Conservation (phyloP, 1,140 invertebrate genomes). For the Vanessa atalanta region DNA sequence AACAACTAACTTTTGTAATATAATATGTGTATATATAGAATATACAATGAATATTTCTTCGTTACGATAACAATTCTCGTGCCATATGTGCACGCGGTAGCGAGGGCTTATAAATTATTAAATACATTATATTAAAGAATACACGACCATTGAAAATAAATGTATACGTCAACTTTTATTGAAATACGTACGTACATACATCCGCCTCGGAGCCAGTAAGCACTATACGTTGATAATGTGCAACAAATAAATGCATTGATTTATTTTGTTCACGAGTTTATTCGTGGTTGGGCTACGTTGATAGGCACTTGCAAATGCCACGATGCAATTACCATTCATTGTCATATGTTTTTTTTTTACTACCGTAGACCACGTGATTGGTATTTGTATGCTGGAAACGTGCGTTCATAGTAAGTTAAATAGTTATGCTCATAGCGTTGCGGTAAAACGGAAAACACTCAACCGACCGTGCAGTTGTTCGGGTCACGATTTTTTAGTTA, state of each 20-base stretch:
- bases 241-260: neutral
- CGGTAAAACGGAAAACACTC: conserved; percentile 32
- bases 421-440: conserved; percentile 21
- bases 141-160: too few relatives aligned
- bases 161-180: too few relatives aligned
- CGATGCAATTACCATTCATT: conserved; percentile 16
- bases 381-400: conserved; percentile 38
- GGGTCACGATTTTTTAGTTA: conserved; percentile 30
- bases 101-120: too few relatives aligned
- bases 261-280: conserved; percentile 4
- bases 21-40: too few relatives aligned
- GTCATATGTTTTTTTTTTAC: conserved; percentile 23
- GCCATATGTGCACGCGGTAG: too few relatives aligned
- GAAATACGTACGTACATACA: neutral
- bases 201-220: neutral
- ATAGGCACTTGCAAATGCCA: conserved; percentile 16
- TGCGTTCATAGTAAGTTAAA: conserved; percentile 17
- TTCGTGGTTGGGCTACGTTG: neutral
- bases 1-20: too few relatives aligned
- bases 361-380: conserved; percentile 24
- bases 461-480: conserved; percentile 13
- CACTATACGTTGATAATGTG: too few relatives aligned
- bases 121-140: too few relatives aligned
- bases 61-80: too few relatives aligned
- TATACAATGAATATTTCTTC: too few relatives aligned